phyloP scores from a whole-genome alignment of 2,113 vertebrate genomes.

The Origma solitaria region DNA sequence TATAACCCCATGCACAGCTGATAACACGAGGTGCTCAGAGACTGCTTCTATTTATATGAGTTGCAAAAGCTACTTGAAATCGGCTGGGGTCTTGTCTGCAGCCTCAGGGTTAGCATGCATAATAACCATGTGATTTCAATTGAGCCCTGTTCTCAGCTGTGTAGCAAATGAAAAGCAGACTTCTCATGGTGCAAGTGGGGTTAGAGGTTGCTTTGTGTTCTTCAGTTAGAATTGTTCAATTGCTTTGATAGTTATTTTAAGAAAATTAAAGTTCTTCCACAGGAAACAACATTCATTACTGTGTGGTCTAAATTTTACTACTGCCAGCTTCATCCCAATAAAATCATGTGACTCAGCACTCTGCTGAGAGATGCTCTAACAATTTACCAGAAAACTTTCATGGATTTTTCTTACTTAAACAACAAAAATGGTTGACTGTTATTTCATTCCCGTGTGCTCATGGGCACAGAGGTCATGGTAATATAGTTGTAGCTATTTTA shows the following conservation, averaged over 20 bases:
- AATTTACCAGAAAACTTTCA: background rate
- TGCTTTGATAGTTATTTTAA: background rate
- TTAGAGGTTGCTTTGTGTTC: background rate
- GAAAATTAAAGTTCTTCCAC: background rate
- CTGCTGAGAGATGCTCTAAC: background rate
- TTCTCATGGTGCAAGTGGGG: background rate
- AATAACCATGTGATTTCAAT: background rate
- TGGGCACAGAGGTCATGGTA: background rate
- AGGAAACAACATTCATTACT: background rate
- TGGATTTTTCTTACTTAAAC: background rate
- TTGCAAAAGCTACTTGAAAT: background rate
- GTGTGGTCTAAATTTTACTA: background rate
- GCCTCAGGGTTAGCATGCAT: background rate
- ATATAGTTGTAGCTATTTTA: background rate
- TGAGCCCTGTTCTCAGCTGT: background rate
- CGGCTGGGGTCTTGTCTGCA: background rate
- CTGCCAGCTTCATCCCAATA: background rate
- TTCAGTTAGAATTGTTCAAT: background rate
- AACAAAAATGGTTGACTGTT: fast-evolving
- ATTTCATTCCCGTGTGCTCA: background rate
- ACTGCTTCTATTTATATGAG: background rate
- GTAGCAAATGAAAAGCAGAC: background rate
- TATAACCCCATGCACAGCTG: background rate
- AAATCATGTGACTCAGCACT: background rate
- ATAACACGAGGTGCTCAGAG: background rate